Evolutionary conservation across 2,888 invertebrate species (phyloP), one percentile per base, ranked within the genome.

Genomic region (Drosophila parthenogenetica): DNA sequence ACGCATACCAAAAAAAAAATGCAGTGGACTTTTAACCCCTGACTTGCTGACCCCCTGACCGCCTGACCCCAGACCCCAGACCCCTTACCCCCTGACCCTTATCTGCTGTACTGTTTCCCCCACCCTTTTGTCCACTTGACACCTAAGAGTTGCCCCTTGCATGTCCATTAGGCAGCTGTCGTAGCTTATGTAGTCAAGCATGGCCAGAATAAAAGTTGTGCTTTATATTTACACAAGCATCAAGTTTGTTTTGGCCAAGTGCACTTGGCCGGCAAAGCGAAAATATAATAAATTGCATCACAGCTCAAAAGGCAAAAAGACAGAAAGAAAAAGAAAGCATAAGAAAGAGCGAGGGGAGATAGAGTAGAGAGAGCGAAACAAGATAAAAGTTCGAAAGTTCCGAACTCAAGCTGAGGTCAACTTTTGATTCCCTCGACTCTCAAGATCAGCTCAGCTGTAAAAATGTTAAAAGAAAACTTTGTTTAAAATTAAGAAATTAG

Each of bases 161-260:
- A 17, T 49, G 13, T 49, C n/a, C 39, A 7, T 37, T 51, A 10
- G 5, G 22, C 49, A 57, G 42, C 45, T 54, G 43, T 39, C 37
- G 22, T 11, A 25, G 35, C 42, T 48, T 35, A 43, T 42, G 59
- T 22, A 57, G 49, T 50, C 42, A 40, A 54, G 70, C 79, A 22
- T 39, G 53, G 46, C 22, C 35, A 8, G 14, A 60, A 46, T 25
- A 16, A 66, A 68, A 79, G 72, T 63, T 73, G 48, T 42, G 45
- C 57, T 48, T 49, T 46, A 53, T 68, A 60, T 78, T 54, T 68
- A 37, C 40, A 29, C 42, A 61, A 61, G 60, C 64, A 43, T 25
- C 39, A 64, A 82, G 80, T 86, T 86, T 79, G 70, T 85, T 81
- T 79, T 78, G 74, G 81, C 64, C 80, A 80, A 83, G 63, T 66